Evolutionary conservation across 1,140 invertebrate genomes (phyloP).

Genomic region (Zaprionus gabonicus): DNA sequence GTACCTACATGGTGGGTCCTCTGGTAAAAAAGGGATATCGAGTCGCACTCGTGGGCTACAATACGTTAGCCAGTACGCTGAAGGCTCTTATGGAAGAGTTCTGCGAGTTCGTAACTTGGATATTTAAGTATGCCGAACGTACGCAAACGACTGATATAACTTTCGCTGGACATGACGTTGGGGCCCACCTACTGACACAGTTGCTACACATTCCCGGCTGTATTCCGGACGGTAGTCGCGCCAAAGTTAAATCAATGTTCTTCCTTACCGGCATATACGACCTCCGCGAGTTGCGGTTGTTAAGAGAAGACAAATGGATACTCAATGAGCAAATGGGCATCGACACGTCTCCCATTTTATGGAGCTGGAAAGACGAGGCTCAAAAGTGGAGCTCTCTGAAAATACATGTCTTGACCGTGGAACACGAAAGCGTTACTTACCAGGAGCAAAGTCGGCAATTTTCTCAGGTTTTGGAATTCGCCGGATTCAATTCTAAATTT

Average conservation of each 20-base stretch:
- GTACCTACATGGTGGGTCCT: not conserved
- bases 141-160: not conserved
- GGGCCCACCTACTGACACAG: not conserved
- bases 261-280: not conserved
- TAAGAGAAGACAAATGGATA: too few relatives aligned
- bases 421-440: not conserved
- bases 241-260: not conserved
- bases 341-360: not conserved
- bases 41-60: not conserved
- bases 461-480: not conserved
- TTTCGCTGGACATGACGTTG: not conserved
- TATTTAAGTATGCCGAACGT: not conserved
- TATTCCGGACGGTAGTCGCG: not conserved
- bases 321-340: not conserved
- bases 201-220: not conserved
- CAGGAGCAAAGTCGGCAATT: constrained; percentile 3
- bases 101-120: not conserved
- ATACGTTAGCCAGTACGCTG: not conserved
- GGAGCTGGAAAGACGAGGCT: not conserved
- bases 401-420: not conserved
- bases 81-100: not conserved
- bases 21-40: not conserved
- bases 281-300: not conserved
- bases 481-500: not conserved
- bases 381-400: not conserved